These are phyloP conservation scores for Pogonocherus hispidulus DNA, from an alignment of 2,888 invertebrate species.

Conservation along the genomic window DNA sequence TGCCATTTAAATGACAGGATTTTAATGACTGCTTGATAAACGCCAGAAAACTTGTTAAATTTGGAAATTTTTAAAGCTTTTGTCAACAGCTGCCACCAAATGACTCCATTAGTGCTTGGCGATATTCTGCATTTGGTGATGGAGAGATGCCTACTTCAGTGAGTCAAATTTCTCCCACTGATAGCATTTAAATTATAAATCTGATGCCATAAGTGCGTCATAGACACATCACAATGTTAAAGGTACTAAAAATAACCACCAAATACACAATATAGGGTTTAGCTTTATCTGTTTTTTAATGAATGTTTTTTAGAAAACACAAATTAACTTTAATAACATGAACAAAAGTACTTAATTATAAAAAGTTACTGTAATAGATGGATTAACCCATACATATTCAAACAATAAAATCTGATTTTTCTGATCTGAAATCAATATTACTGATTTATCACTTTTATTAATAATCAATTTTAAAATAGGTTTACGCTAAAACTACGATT, in stretches of 20 bases:
- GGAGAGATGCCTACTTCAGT: neutral
- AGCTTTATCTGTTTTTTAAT: neutral
- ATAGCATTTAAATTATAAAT: neutral
- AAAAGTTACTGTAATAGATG: too few species aligned
- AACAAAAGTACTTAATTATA: too few species aligned
- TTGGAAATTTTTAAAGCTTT: too few species aligned
- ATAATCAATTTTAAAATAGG: too few species aligned
- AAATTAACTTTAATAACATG: neutral
- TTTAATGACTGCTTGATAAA: too few species aligned
- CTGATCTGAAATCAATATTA: too few species aligned
- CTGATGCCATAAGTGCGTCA: neutral
- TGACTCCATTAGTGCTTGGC: neutral
- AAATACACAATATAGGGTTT: neutral
- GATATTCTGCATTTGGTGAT: neutral
- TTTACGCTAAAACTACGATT: conserved; percentile 51
- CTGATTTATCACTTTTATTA: too few species aligned
- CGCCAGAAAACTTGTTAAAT: too few species aligned
- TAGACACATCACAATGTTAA: neutral
- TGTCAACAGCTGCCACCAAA: neutral
- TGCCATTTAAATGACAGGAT: too few species aligned
- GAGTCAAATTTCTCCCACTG: neutral
- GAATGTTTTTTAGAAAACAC: neutral
- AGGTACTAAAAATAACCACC: neutral
- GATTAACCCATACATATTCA: too few species aligned
- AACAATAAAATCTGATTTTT: too few species aligned